Evolutionary conservation across 2,797 vertebrate species (phyloP).

Genomic region (Oryzias dopingdopingensis): DNA sequence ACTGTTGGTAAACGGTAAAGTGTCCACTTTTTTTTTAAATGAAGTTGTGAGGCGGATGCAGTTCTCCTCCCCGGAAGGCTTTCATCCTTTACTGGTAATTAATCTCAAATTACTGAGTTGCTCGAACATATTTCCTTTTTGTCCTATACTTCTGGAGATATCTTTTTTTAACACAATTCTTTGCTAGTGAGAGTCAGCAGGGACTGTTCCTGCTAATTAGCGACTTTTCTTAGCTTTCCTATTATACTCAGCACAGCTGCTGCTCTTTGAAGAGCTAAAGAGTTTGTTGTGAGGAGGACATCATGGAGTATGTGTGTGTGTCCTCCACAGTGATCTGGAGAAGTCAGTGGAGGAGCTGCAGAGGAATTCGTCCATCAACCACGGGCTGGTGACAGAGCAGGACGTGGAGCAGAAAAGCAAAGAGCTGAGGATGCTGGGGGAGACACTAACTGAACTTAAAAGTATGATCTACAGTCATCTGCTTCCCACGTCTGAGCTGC

Average conservation of each 20-base stretch:
- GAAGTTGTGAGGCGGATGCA: no score
- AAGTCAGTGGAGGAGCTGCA: slow-evolving; percentile 92
- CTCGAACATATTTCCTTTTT: no score
- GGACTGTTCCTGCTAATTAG: not conserved
- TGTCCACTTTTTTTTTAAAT: no score
- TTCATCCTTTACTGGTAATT: no score
- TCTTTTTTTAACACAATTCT: not conserved
- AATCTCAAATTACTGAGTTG: no score
- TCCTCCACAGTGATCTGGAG: slow-evolving; percentile 85
- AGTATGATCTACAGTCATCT: slow-evolving; percentile 70
- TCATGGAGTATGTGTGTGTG: not conserved
- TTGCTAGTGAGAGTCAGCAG: not conserved
- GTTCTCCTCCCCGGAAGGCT: no score
- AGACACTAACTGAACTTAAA: slow-evolving; percentile 90
- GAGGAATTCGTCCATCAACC: slow-evolving; percentile 84
- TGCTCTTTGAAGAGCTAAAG: not conserved
- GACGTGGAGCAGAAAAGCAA: slow-evolving; percentile 93
- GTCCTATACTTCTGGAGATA: no score
- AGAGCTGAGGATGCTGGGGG: slow-evolving; percentile 89
- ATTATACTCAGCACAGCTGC: not conserved
- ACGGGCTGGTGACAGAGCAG: slow-evolving; percentile 85
- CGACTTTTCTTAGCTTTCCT: not conserved
- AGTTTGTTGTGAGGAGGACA: not conserved
- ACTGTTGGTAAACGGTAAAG: no score
- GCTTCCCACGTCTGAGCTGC: not conserved